Evolutionary conservation across 1,140 invertebrate species (phyloP), one percentile per base, ranked within the genome.

Genomic region (Aethina tumida): DNA sequence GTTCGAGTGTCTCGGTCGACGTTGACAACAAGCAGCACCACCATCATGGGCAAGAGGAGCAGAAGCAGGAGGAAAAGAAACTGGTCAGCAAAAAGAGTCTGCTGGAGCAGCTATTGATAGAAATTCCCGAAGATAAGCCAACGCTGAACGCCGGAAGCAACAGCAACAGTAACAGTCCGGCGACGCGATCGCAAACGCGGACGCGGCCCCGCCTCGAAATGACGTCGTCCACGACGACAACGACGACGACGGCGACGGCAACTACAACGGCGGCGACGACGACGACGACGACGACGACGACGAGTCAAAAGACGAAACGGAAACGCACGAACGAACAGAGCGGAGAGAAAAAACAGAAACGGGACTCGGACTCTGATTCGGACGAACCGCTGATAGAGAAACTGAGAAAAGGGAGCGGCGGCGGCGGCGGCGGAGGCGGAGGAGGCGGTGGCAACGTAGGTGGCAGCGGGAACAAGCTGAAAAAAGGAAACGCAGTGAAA

Each of bases 341-440:
- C 29, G 12, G 39, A 13, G 10, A 36, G 33, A 10, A 41, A 65
- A 40, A 51, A n/a, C n/a, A n/a, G n/a, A n/a, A 38, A 39, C 45
- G 66, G 10, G 69, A 74, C 40, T 74, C 77, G 32, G 74, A 73
- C 12, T 83, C 79, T 15, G 83, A 84, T 47, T 83, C 82, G 48
- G 82, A 84, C 58, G 81, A 86, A 60, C 81, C 81, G 29, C 65
- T 84, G 14, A 81, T 81, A 46, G 78, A 81, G 29, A 84, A 84
- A 63, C 71, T 75, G 39, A 61, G 73, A 10, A 73, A 72, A 49
- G n/a, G n/a, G n/a, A n/a, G n/a, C n/a, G n/a, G n/a, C n/a, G n/a
- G n/a, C n/a, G n/a, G n/a, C n/a, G n/a, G n/a, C n/a, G n/a, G n/a
- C n/a, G n/a, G n/a, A n/a, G n/a, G n/a, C n/a, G n/a, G n/a, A n/a